A percentile compares a stretch with the other conserved stretches of the same genome.
phyloP scores from a whole-genome alignment of 92 coral and sea anemone genomes.

The Bergia puertoricense region DNA sequence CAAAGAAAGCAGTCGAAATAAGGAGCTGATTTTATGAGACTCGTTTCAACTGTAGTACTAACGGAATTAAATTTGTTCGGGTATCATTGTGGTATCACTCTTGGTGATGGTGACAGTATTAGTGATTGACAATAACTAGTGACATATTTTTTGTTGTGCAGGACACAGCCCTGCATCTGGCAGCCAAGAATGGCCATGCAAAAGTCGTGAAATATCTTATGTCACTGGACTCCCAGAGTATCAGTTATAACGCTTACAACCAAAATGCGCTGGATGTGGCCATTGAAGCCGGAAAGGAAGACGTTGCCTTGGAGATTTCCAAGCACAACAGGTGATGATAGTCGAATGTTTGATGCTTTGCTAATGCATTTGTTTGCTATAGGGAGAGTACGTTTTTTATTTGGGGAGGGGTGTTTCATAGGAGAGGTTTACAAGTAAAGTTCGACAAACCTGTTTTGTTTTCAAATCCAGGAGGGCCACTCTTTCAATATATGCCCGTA shows the following conservation, averaged over 20 bases:
- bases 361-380: background rate
- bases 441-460: too few species aligned
- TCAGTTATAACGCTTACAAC: slow-evolving; percentile 79
- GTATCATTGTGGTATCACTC: background rate
- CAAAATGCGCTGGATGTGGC: slow-evolving; percentile 90
- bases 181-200: slow-evolving; percentile 84
- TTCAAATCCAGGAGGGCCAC: too few species aligned
- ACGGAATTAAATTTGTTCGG: slow-evolving; percentile 78
- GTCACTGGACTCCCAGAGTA: slow-evolving; percentile 72
- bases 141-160: slow-evolving; percentile 29
- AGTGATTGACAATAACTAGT: background rate
- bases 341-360: background rate
- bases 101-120: background rate
- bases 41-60: slow-evolving; percentile 61
- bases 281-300: slow-evolving; percentile 72
- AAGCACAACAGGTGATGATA: slow-evolving; percentile 64
- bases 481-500: too few species aligned
- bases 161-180: slow-evolving; percentile 87
- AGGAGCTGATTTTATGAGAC: slow-evolving; percentile 12
- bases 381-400: too few species aligned
- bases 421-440: background rate
- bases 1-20: too few species aligned
- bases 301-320: slow-evolving; percentile 67
- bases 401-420: background rate
- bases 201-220: slow-evolving; percentile 61